These are phyloP conservation scores for Halocynthia aurantium DNA, from an alignment of 23 tunicate species.

Conservation along the genomic window DNA sequence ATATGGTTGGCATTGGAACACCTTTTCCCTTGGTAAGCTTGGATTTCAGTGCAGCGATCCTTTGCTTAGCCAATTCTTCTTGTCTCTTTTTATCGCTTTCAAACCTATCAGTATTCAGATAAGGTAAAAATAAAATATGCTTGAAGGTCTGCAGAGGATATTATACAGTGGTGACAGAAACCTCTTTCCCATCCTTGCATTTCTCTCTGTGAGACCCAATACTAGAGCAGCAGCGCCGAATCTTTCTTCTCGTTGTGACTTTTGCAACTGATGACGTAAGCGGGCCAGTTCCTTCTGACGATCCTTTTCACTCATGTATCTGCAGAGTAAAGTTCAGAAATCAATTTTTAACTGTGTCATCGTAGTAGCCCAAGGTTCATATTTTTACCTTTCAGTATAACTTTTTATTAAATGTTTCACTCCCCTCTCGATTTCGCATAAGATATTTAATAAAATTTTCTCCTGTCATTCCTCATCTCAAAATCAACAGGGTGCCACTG, in stretches of 20 bases:
- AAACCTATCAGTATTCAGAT: slow-evolving; percentile 19
- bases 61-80: slow-evolving; percentile 55
- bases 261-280: slow-evolving; percentile 40
- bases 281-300: slow-evolving; percentile 64
- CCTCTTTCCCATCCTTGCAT: slow-evolving; percentile 48
- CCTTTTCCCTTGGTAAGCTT: slow-evolving; percentile 18
- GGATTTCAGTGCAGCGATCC: slow-evolving; percentile 54
- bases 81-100: slow-evolving; percentile 68
- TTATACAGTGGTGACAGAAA: slow-evolving; percentile 3
- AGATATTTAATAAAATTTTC: too few relatives aligned
- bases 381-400: too few relatives aligned
- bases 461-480: too few relatives aligned
- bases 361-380: too few relatives aligned
- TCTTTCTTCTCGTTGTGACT: slow-evolving; percentile 58
- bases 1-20: slow-evolving; percentile 2
- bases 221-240: slow-evolving; percentile 76
- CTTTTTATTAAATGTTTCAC: too few relatives aligned
- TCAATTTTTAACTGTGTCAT: too few relatives aligned
- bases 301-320: slow-evolving; percentile 79
- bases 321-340: slow-evolving; percentile 3
- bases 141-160: not conserved
- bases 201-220: slow-evolving; percentile 47
- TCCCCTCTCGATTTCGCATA: too few relatives aligned
- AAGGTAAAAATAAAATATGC: not conserved
- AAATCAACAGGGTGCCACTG: too few relatives aligned